Conservation (phyloP, 2,888 invertebrate genomes). For the Melanotus villosus region DNA sequence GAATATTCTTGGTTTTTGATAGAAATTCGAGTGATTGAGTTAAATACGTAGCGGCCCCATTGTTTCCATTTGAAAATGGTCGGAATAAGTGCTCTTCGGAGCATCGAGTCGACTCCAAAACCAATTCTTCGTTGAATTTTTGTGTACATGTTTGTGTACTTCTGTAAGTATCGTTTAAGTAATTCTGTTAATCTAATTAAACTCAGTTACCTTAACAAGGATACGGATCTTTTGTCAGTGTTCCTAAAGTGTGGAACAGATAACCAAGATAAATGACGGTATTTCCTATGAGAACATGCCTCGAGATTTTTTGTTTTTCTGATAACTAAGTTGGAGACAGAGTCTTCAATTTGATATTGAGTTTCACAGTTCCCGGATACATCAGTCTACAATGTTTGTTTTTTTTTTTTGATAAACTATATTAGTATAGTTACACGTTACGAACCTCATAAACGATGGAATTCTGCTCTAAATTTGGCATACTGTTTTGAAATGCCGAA, state of each 20-base stretch:
- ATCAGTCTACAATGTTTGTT: slow-evolving; percentile 48
- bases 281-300: slow-evolving; percentile 50
- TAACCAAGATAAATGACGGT: slow-evolving; percentile 52
- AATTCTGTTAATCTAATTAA: not conserved
- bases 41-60: slow-evolving; percentile 49
- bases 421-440: too few species aligned
- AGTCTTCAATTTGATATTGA: slow-evolving; percentile 40
- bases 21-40: slow-evolving; percentile 46
- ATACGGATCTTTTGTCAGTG: slow-evolving; percentile 42
- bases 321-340: slow-evolving; percentile 29
- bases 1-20: not conserved
- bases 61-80: slow-evolving; percentile 54
- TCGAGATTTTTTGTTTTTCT: slow-evolving; percentile 51
- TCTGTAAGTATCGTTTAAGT: slow-evolving; percentile 35
- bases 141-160: slow-evolving; percentile 49
- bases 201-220: slow-evolving; percentile 45
- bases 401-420: not conserved
- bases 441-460: slow-evolving; percentile 48
- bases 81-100: slow-evolving; percentile 51
- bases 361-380: slow-evolving; percentile 54
- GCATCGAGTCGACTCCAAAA: slow-evolving; percentile 45
- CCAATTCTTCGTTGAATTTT: slow-evolving; percentile 39
- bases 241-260: slow-evolving; percentile 45
- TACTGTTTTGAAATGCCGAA: slow-evolving; percentile 52
- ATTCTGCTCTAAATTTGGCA: slow-evolving; percentile 41